These are phyloP conservation scores for Tachysurus vachellii DNA, from an alignment of 2,113 vertebrate species.

Conservation along the genomic window DNA sequence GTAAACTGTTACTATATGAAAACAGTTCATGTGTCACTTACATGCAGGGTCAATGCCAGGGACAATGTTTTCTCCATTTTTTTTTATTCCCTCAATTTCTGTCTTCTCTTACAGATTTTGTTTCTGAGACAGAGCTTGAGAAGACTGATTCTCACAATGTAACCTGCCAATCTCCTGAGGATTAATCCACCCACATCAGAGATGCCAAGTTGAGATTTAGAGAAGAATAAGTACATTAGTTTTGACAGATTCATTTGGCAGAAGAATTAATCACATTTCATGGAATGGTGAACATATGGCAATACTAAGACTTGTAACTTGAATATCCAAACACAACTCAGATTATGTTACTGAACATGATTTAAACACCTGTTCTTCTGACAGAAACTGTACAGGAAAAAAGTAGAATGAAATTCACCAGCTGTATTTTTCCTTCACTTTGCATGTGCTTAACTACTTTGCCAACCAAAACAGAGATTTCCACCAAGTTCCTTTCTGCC, in stretches of 20 bases:
- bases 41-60: background rate
- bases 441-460: constrained; percentile 23
- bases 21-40: background rate
- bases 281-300: constrained; percentile 28
- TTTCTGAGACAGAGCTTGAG: background rate
- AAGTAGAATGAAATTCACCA: constrained; percentile 33
- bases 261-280: constrained; percentile 34
- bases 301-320: constrained; percentile 4
- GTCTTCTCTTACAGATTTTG: background rate
- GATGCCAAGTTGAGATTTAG: background rate
- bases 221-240: constrained; percentile 18
- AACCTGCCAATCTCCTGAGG: constrained; percentile 2
- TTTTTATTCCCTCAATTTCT: no score
- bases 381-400: background rate
- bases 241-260: constrained; percentile 39
- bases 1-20: background rate
- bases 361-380: constrained; percentile 49
- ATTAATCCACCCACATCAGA: background rate
- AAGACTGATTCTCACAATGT: background rate
- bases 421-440: constrained; percentile 33
- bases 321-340: constrained; percentile 45
- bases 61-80: background rate
- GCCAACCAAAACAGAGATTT: constrained; percentile 38
- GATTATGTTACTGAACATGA: constrained; percentile 36
- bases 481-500: background rate